Evolutionary conservation across 2,113 vertebrate species (phyloP), one percentile per base, ranked within the genome.

Genomic region (Orthonyx spaldingii): DNA sequence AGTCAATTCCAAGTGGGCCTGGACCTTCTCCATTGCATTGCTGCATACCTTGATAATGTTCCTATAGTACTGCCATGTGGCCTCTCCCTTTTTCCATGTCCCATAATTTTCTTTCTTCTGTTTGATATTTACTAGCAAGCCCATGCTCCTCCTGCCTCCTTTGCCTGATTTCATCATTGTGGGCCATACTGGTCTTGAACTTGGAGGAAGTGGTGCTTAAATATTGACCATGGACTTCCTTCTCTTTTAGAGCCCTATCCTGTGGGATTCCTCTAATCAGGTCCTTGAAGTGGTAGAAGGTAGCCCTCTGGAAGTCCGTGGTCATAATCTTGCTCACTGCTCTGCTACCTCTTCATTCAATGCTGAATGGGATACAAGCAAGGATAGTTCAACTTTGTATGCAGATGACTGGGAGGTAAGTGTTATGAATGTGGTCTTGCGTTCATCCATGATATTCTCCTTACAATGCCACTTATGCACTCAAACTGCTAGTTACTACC

Each of bases 371-470:
- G 21, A 22, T 42, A 22, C 33, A 72, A 63, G 46, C 16, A 53
- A 47, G 49, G n/a, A 27, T 10, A 19, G 32, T 9, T 89, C 41
- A 79, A 16, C 10, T 65, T 86, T 42, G 13, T 57, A 21, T 37
- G 11, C 30, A 57, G 10, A 18, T 65, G 11, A 24, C n/a, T 44
- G 7, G 33, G 21, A 82, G 18, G 4, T 61, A 17, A 71, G 28
- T 9, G 4, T 39, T 53, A 76, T 11, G 26, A 52, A n/a, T 33
- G 7, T 4, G 3, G 0, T 6, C 42, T 50, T 76, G 52, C 63
- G 4, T 52, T 66, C 4, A n/a, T 53, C 21, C 21, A 16, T 42
- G 4, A 20, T 77, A 30, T 35, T 53, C 22, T 79, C 26, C 33
- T 75, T 50, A 33, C 5, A 71, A 39, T 39, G 17, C 9, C 9